Evolutionary conservation across 2,113 vertebrate genomes (phyloP).

Genomic region (Brachionichthys hirsutus): DNA sequence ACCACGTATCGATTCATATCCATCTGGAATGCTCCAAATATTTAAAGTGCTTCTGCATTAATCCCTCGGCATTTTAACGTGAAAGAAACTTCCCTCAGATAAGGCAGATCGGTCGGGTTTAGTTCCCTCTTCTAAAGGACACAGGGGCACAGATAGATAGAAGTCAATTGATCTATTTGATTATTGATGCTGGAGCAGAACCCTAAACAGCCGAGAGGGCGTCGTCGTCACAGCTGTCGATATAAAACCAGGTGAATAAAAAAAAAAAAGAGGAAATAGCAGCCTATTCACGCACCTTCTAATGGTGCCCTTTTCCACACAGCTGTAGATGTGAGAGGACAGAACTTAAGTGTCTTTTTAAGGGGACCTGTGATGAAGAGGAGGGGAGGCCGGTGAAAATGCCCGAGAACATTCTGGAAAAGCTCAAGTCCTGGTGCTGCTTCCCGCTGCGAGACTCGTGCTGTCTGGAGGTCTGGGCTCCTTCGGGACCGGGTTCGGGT

Average conservation of each 20-base stretch:
- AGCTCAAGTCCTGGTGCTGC: not conserved
- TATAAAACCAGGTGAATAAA: slow-evolving; percentile 64
- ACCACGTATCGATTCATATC: slow-evolving; percentile 89
- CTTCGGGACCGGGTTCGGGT: not conserved
- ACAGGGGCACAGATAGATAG: slow-evolving; percentile 25
- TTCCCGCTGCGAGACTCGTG: slow-evolving; percentile 30
- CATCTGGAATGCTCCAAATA: slow-evolving; percentile 92
- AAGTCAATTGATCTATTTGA: slow-evolving; percentile 31
- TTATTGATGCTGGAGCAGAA: slow-evolving; percentile 18
- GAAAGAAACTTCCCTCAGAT: slow-evolving; percentile 71
- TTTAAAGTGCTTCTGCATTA: slow-evolving; percentile 96
- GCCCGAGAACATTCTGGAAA: not conserved
- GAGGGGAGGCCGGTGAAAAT: slow-evolving; percentile 6
- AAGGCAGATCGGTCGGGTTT: slow-evolving; percentile 72
- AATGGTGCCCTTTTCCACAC: slow-evolving; percentile 57
- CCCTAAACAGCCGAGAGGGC: slow-evolving; percentile 28
- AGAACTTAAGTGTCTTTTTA: slow-evolving; percentile 43
- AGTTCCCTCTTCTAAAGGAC: slow-evolving; percentile 43
- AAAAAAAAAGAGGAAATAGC: slow-evolving; percentile 70
- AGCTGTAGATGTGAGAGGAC: slow-evolving; percentile 44
- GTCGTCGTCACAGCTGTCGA: slow-evolving; percentile 58
- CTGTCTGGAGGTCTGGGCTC: slow-evolving; percentile 12
- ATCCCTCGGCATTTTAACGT: slow-evolving; percentile 74
- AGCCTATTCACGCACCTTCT: slow-evolving; percentile 76
- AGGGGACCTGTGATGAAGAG: slow-evolving; percentile 17